phyloP scores from a whole-genome alignment of 2,888 invertebrate genomes.

The Cosmorhoe ocellata region DNA sequence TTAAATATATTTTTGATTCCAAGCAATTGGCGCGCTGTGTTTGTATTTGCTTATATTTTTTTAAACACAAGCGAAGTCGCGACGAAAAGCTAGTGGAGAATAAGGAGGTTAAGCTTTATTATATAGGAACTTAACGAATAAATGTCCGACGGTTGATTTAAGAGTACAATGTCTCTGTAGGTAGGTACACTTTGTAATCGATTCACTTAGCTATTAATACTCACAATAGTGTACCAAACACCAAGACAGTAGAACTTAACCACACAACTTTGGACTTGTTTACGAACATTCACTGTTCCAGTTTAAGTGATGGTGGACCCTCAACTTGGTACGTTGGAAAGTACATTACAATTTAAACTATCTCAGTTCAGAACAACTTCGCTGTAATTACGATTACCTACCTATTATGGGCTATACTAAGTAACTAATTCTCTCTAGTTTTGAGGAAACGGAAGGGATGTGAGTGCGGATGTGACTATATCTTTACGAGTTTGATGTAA shows the following conservation, averaged over 20 bases:
- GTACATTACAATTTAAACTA: conserved; percentile 57
- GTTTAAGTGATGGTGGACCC: conserved; percentile 68
- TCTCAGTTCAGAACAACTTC: conserved; percentile 53
- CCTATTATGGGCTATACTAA: conserved; percentile 27
- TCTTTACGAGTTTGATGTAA: conserved; percentile 33
- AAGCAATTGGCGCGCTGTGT: too few species aligned
- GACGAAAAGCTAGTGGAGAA: too few species aligned
- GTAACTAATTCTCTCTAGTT: conserved; percentile 20
- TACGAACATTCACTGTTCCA: conserved; percentile 67
- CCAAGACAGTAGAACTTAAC: conserved; percentile 64
- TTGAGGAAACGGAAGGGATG: conserved; percentile 29
- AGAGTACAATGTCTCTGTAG: too few species aligned
- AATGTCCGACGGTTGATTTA: too few species aligned
- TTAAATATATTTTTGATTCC: too few species aligned
- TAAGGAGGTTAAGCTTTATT: too few species aligned
- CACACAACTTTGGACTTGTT: conserved; percentile 75
- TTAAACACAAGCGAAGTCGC: too few species aligned
- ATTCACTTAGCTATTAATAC: conserved; percentile 25
- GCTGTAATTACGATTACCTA: conserved; percentile 44
- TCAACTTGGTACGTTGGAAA: conserved; percentile 52
- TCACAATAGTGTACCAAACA: conserved; percentile 60
- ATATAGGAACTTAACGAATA: too few species aligned
- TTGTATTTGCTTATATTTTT: too few species aligned
- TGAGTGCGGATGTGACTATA: conserved; percentile 28
- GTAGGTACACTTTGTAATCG: background rate